phyloP scores from a whole-genome alignment of 2,797 vertebrate species.

The Jordanella pulchra region DNA sequence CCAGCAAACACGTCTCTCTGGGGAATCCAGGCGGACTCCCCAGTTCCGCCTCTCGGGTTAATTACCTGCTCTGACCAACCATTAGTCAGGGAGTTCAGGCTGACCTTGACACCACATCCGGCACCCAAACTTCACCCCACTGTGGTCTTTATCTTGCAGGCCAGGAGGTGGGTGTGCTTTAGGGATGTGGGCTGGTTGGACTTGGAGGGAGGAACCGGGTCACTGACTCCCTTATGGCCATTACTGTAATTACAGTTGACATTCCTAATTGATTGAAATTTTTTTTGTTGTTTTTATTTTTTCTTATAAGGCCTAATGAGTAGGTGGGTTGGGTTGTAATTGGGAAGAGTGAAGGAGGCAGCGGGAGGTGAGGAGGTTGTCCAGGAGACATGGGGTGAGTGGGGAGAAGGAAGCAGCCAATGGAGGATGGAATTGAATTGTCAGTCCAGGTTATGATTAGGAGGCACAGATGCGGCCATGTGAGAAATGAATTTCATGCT shows the following conservation, averaged over 20 bases:
- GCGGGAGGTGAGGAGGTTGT: constrained; percentile 27
- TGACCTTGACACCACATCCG: constrained; percentile 59
- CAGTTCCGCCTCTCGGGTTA: constrained; percentile 49
- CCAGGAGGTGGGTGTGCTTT: constrained; percentile 37
- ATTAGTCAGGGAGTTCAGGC: constrained; percentile 71
- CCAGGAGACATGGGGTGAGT: constrained; percentile 19
- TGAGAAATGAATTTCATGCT: constrained; percentile 85
- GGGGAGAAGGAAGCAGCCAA: constrained; percentile 44
- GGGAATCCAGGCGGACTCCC: constrained; percentile 34
- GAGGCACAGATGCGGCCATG: constrained; percentile 78
- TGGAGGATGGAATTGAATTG: constrained; percentile 76
- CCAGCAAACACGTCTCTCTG: constrained; percentile 40
- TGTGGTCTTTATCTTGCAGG: constrained; percentile 25
- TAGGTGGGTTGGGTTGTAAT: constrained; percentile 48
- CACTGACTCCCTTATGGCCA: constrained; percentile 75
- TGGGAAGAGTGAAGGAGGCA: constrained; percentile 33
- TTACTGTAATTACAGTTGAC: constrained; percentile 81
- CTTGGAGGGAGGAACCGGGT: constrained; percentile 64
- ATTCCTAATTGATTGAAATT: constrained; percentile 76
- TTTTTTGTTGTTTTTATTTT: background rate
- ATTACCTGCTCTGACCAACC: constrained; percentile 62
- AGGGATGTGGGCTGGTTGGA: constrained; percentile 30
- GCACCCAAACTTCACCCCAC: constrained; percentile 39
- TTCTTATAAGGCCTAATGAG: constrained; percentile 65
- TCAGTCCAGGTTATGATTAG: constrained; percentile 84